These are phyloP conservation scores for Eumerus sabulonum DNA, from an alignment of 2,888 invertebrate species.

Conservation along the genomic window DNA sequence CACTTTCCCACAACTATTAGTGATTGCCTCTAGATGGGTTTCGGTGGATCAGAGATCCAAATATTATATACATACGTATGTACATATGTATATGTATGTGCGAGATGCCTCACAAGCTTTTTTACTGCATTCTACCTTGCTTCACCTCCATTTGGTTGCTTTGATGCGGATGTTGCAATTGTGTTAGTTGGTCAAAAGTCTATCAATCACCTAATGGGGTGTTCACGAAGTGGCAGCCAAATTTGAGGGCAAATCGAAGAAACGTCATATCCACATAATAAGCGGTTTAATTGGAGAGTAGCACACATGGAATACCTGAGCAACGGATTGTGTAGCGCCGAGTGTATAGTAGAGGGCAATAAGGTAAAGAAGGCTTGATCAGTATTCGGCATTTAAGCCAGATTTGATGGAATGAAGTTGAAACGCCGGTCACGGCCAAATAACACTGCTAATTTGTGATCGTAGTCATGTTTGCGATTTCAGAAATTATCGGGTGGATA, in stretches of 20 bases:
- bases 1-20: conserved; percentile 68
- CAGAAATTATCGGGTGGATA: no score
- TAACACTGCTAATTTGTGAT: conserved; percentile 62
- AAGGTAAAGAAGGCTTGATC: no score
- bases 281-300: conserved; percentile 54
- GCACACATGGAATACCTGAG: neutral
- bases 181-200: conserved; percentile 24
- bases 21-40: conserved; percentile 63
- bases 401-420: conserved; percentile 59
- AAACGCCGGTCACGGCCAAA: conserved; percentile 60
- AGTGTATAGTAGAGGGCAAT: neutral
- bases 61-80: conserved; percentile 35
- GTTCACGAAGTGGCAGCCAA: conserved; percentile 65
- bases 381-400: conserved; percentile 27
- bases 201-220: conserved; percentile 68
- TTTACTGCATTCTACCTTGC: conserved; percentile 43
- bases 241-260: conserved; percentile 63
- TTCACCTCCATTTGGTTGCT: conserved; percentile 1
- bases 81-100: conserved; percentile 31
- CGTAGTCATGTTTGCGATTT: neutral
- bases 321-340: neutral
- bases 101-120: conserved; percentile 24
- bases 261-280: conserved; percentile 57
- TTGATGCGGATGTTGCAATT: neutral
- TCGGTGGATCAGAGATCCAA: conserved; percentile 29